Evolutionary conservation across 1,140 invertebrate genomes (phyloP).

Genomic region (Anthonomus grandis): DNA sequence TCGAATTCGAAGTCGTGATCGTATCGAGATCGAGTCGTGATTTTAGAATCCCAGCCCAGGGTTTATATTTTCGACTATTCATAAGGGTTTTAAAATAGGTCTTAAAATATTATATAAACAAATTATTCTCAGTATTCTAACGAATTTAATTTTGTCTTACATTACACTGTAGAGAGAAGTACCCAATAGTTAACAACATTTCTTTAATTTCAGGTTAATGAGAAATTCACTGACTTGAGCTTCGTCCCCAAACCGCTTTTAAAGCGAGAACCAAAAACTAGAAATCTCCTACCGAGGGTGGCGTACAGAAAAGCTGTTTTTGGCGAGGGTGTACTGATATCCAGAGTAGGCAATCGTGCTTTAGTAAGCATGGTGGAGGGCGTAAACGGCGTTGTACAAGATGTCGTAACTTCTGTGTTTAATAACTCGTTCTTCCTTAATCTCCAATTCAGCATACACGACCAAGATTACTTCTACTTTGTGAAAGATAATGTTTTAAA

Average conservation of each 20-base stretch:
- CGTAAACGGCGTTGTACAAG: slow-evolving; percentile 82
- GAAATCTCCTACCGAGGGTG: slow-evolving; percentile 72
- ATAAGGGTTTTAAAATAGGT: too few relatives aligned
- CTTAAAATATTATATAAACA: too few relatives aligned
- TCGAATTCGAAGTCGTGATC: too few relatives aligned
- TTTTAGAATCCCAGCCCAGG: too few relatives aligned
- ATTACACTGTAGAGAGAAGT: background rate
- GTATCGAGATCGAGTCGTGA: too few relatives aligned
- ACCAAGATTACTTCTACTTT: slow-evolving; percentile 92
- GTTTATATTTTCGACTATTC: too few relatives aligned
- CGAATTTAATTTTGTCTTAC: background rate
- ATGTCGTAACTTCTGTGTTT: slow-evolving; percentile 89
- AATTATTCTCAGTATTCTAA: background rate
- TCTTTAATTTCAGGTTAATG: slow-evolving; percentile 57
- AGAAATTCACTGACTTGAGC: slow-evolving; percentile 75
- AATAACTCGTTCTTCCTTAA: slow-evolving; percentile 92
- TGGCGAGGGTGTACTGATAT: slow-evolving; percentile 86
- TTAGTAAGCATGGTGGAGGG: slow-evolving; percentile 82
- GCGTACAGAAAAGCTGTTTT: slow-evolving; percentile 82
- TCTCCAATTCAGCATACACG: slow-evolving; percentile 86
- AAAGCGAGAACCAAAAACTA: slow-evolving; percentile 78
- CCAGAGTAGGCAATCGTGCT: slow-evolving; percentile 72
- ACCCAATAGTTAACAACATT: background rate
- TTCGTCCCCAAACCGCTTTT: slow-evolving; percentile 78
- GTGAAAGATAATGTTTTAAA: slow-evolving; percentile 88